A percentile compares a stretch with the other conserved stretches of the same genome.
phyloP scores from a whole-genome alignment of 2,888 invertebrate species.

The Baccha elongata region DNA sequence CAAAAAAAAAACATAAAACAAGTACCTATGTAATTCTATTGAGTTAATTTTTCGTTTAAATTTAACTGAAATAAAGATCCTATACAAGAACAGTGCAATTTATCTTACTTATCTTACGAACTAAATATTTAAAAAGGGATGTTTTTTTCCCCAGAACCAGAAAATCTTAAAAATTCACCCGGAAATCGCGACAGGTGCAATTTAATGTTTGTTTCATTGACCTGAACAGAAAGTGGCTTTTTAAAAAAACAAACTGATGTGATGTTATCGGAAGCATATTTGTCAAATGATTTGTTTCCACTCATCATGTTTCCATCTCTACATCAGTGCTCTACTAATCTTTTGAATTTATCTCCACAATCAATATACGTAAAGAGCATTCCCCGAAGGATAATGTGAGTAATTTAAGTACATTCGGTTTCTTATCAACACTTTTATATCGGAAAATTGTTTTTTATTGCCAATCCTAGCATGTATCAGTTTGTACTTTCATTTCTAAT shows the following conservation, averaged over 20 bases:
- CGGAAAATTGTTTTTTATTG: slow-evolving; percentile 68
- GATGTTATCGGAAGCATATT: slow-evolving; percentile 37
- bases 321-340: slow-evolving; percentile 39
- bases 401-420: slow-evolving; percentile 62
- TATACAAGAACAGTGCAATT: too few species aligned
- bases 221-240: slow-evolving; percentile 12
- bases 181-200: background rate
- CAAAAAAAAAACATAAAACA: too few species aligned
- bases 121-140: too few species aligned
- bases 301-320: background rate
- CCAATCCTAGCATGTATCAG: slow-evolving; percentile 56
- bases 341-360: slow-evolving; percentile 49
- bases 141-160: too few species aligned
- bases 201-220: background rate
- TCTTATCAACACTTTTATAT: slow-evolving; percentile 59
- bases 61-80: too few species aligned
- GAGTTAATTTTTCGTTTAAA: too few species aligned
- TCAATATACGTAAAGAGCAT: slow-evolving; percentile 60
- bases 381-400: slow-evolving; percentile 52
- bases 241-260: slow-evolving; percentile 19
- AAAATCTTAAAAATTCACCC: too few species aligned
- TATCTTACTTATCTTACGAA: too few species aligned
- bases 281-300: slow-evolving; percentile 9
- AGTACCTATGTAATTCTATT: too few species aligned
- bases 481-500: slow-evolving; percentile 62